Conservation (phyloP, 2,797 vertebrate species). For the Pterois miles region DNA sequence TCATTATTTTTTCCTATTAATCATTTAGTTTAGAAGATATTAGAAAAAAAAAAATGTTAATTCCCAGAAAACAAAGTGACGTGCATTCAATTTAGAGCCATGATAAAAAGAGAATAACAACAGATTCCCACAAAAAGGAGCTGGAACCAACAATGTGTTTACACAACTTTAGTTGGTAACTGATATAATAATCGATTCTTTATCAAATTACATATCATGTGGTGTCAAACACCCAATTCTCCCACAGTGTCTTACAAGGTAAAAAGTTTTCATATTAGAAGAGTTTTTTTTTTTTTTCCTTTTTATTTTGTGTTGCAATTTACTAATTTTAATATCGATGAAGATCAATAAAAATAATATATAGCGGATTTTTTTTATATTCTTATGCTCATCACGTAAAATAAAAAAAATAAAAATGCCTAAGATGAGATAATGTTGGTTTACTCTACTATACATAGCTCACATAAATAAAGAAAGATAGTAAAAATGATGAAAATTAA, state of each 20-base stretch:
- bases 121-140: background rate
- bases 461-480: background rate
- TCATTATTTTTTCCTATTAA: background rate
- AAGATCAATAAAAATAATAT: background rate
- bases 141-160: background rate
- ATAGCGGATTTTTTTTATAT: background rate
- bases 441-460: background rate
- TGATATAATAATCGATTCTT: background rate
- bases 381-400: background rate
- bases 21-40: background rate
- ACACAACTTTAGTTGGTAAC: background rate
- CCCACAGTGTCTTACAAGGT: rapidly evolving
- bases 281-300: background rate
- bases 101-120: background rate
- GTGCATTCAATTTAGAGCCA: background rate
- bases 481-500: background rate
- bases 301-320: background rate
- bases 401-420: background rate
- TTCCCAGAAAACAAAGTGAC: rapidly evolving
- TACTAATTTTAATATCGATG: background rate
- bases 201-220: background rate
- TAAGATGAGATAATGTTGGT: background rate
- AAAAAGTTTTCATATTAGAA: background rate
- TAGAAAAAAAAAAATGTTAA: background rate
- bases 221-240: background rate